Percentiles rank a stretch among this genome's conserved stretches.
Conservation (phyloP, 2,888 invertebrate species). For the Lymantria monacha region DNA sequence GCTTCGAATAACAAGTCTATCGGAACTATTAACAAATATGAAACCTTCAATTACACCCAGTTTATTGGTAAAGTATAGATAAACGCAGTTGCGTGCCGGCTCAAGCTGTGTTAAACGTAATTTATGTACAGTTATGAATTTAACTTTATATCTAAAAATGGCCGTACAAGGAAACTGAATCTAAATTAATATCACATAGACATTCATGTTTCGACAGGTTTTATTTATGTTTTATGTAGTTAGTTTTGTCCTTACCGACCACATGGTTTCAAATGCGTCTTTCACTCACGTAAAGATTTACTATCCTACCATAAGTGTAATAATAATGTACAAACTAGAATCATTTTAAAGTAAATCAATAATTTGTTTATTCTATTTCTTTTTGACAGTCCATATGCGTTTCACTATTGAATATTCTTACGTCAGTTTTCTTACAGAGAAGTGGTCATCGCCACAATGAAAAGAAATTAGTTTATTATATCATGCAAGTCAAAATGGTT, state of each 20-base stretch:
- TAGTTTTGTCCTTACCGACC: conserved; percentile 27
- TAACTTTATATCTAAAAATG: conserved; percentile 36
- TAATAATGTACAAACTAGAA: too few species aligned
- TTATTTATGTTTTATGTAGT: conserved; percentile 38
- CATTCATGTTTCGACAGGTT: conserved; percentile 31
- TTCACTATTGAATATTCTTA: too few species aligned
- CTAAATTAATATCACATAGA: conserved; percentile 28
- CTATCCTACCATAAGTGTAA: too few species aligned
- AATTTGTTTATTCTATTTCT: too few species aligned
- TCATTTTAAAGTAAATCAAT: too few species aligned
- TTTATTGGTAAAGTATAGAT: conserved; percentile 44
- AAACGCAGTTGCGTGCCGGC: conserved; percentile 26
- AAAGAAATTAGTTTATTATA: too few species aligned
- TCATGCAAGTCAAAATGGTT: too few species aligned
- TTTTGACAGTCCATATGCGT: too few species aligned
- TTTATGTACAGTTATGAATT: conserved; percentile 40
- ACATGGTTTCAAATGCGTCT: conserved; percentile 21
- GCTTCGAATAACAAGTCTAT: conserved; percentile 71
- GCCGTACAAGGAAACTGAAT: conserved; percentile 38
- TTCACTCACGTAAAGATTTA: too few species aligned
- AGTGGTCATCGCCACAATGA: too few species aligned
- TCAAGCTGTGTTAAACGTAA: conserved; percentile 30
- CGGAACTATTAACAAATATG: conserved; percentile 70
- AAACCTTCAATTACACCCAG: conserved; percentile 58
- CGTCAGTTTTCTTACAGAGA: too few species aligned